Base-by-base conservation (phyloP, 2,113 vertebrate species). In the Phrynosoma blainvillii region DNA sequence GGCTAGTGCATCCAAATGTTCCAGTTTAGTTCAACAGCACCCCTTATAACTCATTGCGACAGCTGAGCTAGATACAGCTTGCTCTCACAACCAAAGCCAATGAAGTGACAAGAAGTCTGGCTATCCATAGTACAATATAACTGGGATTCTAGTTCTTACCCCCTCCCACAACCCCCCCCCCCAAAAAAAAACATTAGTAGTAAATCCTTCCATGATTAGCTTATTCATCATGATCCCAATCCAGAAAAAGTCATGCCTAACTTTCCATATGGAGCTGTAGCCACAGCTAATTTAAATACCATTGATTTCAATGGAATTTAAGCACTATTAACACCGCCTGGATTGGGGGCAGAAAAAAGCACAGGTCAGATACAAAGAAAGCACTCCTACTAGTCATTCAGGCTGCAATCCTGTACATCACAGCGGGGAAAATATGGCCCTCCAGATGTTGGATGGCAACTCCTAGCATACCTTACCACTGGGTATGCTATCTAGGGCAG, bases 41-140 rank as follows among this genome's bases (percentile, higher is more conserved):
- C 75, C 77, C n/a, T 62, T 9, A 89, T 87, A 90, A 36, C n/a
- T 76, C 56, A 25, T 52, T 82, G 36, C 42, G 1, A 52, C 59
- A 73, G 18, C 32, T 78, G 42, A 82, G 14, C 20, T 2, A 84
- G 14, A 56, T 18, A 80, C 8, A 36, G 27, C n/a, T 23, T 65
- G 32, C 68, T 59, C 30, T 65, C 16, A 3, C 0, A 82, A 36
- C 30, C 36, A 66, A 66, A 78, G 81, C 65, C 59, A 79, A 20
- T 30, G 7, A 40, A 80, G 21, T 32, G 21, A 70, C 11, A n/a
- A 73, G n/a, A 56, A 56, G 76, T n/a, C 70, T 73, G 82, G 66
- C 1, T 52, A 27, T n/a, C 18, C 21, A 10, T 13, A 70, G 16
- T 40, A 21, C 62, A 52, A 5, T 32, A 36, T 20, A 52, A 70